phyloP scores from a whole-genome alignment of 2,113 vertebrate species.

The Edolisoma coerulescens region DNA sequence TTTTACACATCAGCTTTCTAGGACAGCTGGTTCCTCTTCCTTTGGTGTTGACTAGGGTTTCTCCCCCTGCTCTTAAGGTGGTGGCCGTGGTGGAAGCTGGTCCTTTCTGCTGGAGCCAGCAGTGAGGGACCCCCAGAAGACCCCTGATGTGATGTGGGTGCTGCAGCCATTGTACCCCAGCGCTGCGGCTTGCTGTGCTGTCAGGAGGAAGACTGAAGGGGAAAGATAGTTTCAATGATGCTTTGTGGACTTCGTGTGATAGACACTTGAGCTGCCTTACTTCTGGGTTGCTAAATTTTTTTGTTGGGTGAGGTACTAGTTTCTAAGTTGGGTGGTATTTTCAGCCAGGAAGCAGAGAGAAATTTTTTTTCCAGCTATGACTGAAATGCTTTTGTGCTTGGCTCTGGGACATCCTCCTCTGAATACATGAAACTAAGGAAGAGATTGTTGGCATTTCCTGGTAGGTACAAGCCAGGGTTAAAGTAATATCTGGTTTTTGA shows the following conservation, averaged over 20 bases:
- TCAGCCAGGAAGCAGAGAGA: background rate
- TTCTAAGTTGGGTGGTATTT: background rate
- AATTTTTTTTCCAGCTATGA: background rate
- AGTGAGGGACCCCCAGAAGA: fast-evolving
- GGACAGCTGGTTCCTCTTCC: background rate
- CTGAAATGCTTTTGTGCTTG: background rate
- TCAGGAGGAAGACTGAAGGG: background rate
- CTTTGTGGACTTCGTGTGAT: background rate
- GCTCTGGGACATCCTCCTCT: background rate
- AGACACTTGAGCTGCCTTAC: background rate
- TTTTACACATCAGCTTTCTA: background rate
- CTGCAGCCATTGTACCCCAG: background rate
- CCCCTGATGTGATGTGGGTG: fast-evolving
- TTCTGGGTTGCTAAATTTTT: background rate
- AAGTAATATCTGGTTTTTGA: background rate
- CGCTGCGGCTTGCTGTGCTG: background rate
- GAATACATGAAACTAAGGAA: background rate
- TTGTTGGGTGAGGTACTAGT: background rate
- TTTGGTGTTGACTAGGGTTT: fast-evolving
- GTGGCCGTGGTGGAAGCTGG: background rate
- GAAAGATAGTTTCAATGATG: background rate
- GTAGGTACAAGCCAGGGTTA: background rate
- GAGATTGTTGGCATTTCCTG: background rate
- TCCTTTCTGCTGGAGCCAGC: background rate
- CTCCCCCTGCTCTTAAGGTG: background rate